phyloP scores from a whole-genome alignment of 2,113 vertebrate genomes.

The Hyperopisus bebe region DNA sequence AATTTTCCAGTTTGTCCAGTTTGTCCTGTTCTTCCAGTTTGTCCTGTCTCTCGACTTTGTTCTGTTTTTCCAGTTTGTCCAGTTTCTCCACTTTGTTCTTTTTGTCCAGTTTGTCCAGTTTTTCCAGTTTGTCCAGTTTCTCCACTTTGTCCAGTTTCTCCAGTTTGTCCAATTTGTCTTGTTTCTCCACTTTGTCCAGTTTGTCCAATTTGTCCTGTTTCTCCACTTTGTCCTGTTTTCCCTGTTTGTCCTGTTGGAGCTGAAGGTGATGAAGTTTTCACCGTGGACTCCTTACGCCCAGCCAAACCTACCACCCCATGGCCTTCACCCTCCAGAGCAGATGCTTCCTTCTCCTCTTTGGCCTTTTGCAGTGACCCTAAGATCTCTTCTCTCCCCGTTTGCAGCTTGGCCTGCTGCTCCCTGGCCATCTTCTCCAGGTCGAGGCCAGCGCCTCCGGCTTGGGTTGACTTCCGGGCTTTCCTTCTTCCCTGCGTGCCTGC shows the following conservation, averaged over 20 bases:
- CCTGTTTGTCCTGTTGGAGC: not conserved
- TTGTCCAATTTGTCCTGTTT: not conserved
- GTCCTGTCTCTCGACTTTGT: not conserved
- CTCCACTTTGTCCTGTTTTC: not conserved
- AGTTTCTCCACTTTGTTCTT: not conserved
- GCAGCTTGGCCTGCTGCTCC: constrained; percentile 51
- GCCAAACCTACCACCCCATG: constrained; percentile 20
- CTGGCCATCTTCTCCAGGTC: constrained; percentile 46
- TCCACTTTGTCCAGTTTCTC: not conserved
- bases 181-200: too few relatives aligned
- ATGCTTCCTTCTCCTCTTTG: constrained; percentile 27
- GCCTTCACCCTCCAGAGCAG: constrained; percentile 24
- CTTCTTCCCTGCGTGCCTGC: constrained; percentile 49
- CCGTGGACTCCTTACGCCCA: not conserved
- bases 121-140: not conserved
- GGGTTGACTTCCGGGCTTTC: constrained; percentile 56
- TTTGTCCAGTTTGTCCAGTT: not conserved
- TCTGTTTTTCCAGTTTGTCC: not conserved
- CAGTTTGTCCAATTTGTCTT: not conserved
- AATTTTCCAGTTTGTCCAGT: too few relatives aligned
- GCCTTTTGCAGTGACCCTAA: constrained; percentile 32
- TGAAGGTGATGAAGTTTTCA: not conserved
- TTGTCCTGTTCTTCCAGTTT: not conserved
- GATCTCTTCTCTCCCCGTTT: constrained; percentile 36
- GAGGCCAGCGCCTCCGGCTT: constrained; percentile 42